A percentile compares a stretch with the other conserved stretches of the same genome.
phyloP scores from a whole-genome alignment of 2,888 invertebrate genomes.

The Leptarthrus brevirostris region DNA sequence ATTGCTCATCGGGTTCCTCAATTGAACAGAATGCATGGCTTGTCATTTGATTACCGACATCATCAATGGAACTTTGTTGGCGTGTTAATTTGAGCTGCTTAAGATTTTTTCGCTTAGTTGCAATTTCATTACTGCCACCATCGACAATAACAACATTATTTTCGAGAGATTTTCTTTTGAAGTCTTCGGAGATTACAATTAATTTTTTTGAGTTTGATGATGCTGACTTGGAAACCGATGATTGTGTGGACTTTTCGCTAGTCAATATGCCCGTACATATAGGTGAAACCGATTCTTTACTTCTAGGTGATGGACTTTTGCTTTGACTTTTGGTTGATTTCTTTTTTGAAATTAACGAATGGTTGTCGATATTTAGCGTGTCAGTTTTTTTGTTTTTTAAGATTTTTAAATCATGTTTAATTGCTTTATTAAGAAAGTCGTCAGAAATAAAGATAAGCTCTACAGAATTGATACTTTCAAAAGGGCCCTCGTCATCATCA shows the following conservation, averaged over 20 bases:
- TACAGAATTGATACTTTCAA: constrained; percentile 55
- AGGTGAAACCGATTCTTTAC: constrained; percentile 20
- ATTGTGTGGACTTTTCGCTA: constrained; percentile 37
- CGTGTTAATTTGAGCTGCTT: constrained; percentile 51
- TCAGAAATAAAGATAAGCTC: constrained; percentile 57
- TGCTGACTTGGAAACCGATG: constrained; percentile 37
- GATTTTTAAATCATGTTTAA: constrained; percentile 55
- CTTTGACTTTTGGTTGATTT: constrained; percentile 7
- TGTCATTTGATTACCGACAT: constrained; percentile 55
- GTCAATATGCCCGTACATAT: background rate
- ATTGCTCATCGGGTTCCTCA: constrained; percentile 55
- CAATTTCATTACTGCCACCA: constrained; percentile 24
- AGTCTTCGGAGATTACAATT: constrained; percentile 55
- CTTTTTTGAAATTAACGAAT: background rate
- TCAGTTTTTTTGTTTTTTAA: constrained; percentile 52
- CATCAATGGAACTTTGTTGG: constrained; percentile 55
- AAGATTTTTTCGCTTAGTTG: constrained; percentile 47
- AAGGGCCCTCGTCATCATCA: constrained; percentile 53
- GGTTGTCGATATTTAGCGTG: constrained; percentile 16
- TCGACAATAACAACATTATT: constrained; percentile 54
- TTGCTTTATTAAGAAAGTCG: constrained; percentile 55
- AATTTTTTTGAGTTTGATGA: constrained; percentile 49
- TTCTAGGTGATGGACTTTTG: constrained; percentile 27
- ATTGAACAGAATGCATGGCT: constrained; percentile 56
- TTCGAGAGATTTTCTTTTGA: constrained; percentile 55